A percentile compares a stretch with the other conserved stretches of the same genome.
phyloP scores from a whole-genome alignment of 2,113 vertebrate genomes.

The Dipodomys merriami region DNA sequence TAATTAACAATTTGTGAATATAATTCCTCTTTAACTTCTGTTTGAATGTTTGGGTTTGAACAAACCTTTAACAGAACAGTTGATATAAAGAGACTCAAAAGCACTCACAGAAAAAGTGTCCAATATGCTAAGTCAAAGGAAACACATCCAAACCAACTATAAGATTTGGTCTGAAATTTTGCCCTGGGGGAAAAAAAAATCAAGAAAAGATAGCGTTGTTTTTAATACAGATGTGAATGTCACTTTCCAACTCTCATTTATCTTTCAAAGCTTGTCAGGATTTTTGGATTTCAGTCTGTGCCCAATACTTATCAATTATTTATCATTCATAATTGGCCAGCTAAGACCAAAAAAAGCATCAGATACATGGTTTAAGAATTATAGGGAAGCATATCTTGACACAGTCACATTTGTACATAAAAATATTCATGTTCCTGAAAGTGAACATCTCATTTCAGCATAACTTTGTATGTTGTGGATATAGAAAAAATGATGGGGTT shows the following conservation, averaged over 20 bases:
- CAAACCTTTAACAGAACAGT: background rate
- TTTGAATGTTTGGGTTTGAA: background rate
- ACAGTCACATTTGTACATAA: background rate
- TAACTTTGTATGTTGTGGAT: background rate
- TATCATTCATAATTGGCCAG: background rate
- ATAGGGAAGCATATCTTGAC: background rate
- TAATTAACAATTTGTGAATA: background rate
- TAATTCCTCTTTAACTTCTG: background rate
- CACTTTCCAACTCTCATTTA: conserved; percentile 32
- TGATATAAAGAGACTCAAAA: conserved; percentile 5
- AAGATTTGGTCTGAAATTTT: conserved; percentile 16
- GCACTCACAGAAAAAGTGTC: background rate
- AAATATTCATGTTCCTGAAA: conserved; percentile 19
- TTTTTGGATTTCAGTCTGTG: conserved; percentile 4
- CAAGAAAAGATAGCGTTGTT: background rate
- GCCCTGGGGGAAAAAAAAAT: background rate
- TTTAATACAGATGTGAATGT: background rate
- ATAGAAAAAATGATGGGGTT: background rate
- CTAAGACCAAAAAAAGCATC: conserved; percentile 7
- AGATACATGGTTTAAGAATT: background rate
- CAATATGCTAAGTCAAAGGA: background rate
- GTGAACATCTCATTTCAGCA: background rate
- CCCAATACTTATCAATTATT: conserved; percentile 49
- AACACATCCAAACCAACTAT: background rate
- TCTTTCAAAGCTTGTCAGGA: conserved; percentile 7